Conservation (phyloP, 2,888 invertebrate genomes). For the Pollenia amentaria region DNA sequence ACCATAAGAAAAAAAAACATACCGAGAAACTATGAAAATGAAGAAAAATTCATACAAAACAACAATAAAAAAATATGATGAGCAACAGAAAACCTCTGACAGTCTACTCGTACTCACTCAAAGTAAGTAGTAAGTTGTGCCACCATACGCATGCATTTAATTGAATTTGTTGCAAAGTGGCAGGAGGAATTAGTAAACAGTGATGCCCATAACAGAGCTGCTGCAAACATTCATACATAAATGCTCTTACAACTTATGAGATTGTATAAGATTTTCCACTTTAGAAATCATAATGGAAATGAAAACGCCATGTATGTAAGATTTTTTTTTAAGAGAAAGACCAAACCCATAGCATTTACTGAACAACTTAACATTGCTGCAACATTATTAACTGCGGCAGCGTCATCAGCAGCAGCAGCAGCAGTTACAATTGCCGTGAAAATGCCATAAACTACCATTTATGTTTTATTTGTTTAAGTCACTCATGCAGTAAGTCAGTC, state of each 20-base stretch:
- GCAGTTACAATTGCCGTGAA: constrained; percentile 31
- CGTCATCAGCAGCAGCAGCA: constrained; percentile 10
- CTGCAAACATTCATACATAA: constrained; percentile 6
- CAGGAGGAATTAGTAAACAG: constrained; percentile 10
- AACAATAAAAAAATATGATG: constrained; percentile 24
- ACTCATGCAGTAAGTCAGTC: neutral
- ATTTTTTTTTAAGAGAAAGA: constrained; percentile 7
- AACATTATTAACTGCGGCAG: constrained; percentile 31
- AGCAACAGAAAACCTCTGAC: constrained; percentile 1
- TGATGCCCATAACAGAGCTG: neutral
- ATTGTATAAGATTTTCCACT: neutral
- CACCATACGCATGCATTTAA: constrained; percentile 68
- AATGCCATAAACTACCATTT: constrained; percentile 72
- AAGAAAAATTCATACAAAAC: neutral
- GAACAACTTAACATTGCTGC: constrained; percentile 17
- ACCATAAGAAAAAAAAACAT: constrained; percentile 34
- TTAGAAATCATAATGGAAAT: constrained; percentile 43
- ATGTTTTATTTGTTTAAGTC: constrained; percentile 70
- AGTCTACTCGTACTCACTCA: constrained; percentile 6
- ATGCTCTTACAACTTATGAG: constrained; percentile 6
- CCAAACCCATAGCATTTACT: constrained; percentile 15
- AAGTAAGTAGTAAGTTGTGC: neutral
- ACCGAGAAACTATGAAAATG: constrained; percentile 8
- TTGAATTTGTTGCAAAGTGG: constrained; percentile 66
- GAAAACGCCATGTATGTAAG: constrained; percentile 10